Evolutionary conservation across 2,113 vertebrate species (phyloP).

Genomic region (Elaphurus davidianus): DNA sequence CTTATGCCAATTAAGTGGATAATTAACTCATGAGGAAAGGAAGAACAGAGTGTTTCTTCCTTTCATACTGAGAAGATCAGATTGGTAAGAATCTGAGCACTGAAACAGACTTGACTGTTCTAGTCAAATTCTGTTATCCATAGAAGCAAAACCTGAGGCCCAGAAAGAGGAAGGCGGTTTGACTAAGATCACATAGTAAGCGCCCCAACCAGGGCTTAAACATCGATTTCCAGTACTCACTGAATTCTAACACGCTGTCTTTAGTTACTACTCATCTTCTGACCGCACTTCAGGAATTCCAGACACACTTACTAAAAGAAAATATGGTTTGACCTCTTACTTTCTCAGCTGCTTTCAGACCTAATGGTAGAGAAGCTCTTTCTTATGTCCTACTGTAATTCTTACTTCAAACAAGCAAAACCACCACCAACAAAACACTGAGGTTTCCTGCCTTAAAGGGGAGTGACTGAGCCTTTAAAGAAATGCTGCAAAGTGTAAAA

Average conservation of each 20-base stretch:
- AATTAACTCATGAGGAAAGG: constrained; percentile 1
- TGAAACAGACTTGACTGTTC: background rate
- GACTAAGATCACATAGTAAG: background rate
- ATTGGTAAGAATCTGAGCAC: constrained; percentile 8
- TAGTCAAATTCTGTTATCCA: background rate
- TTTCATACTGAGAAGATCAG: background rate
- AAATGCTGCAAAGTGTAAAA: background rate
- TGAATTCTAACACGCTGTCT: background rate
- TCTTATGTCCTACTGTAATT: background rate
- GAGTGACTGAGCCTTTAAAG: background rate
- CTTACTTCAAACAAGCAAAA: background rate
- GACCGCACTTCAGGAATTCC: background rate
- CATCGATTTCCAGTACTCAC: background rate
- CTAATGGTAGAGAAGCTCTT: background rate
- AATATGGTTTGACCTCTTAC: background rate
- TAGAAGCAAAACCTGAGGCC: background rate
- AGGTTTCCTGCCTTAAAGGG: background rate
- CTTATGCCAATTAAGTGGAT: background rate
- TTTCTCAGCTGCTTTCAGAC: background rate
- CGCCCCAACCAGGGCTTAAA: background rate
- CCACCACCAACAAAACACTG: background rate
- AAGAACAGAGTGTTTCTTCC: constrained; percentile 14
- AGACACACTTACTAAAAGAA: background rate
- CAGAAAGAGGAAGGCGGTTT: background rate
- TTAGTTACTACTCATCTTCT: background rate